Percentiles rank a stretch among this genome's conserved stretches.
Evolutionary conservation across 2,113 vertebrate species (phyloP).

Genomic region (Syrrhaptes paradoxus): DNA sequence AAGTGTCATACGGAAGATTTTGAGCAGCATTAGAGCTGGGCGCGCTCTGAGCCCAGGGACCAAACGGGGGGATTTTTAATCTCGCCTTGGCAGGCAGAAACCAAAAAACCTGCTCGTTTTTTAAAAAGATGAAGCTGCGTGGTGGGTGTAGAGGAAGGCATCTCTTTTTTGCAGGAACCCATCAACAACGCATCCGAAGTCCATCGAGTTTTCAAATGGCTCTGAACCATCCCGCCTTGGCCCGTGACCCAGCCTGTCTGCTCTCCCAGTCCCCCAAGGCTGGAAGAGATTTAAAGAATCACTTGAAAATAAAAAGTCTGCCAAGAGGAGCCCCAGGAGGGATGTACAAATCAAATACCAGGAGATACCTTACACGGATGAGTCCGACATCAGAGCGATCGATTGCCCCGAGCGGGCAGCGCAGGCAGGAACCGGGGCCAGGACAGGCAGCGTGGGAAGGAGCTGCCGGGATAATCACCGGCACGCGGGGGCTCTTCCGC

Average conservation of each 20-base stretch:
- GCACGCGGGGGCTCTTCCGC: neutral
- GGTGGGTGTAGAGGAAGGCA: neutral
- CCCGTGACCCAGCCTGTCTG: neutral
- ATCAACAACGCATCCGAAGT: fast-evolving
- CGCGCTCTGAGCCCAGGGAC: neutral
- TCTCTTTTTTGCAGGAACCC: neutral
- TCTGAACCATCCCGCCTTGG: neutral
- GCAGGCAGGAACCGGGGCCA: neutral
- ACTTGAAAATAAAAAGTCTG: neutral
- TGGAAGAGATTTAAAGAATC: neutral
- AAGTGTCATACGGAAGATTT: neutral
- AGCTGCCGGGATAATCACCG: neutral
- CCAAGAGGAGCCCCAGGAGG: neutral
- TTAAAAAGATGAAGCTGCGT: neutral
- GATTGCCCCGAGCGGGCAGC: neutral
- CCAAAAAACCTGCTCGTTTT: neutral
- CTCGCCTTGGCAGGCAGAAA: neutral
- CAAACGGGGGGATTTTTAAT: neutral
- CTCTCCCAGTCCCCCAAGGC: neutral
- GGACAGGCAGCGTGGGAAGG: neutral
- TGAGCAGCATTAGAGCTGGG: neutral
- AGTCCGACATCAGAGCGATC: fast-evolving
- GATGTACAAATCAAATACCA: neutral
- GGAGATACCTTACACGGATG: neutral
- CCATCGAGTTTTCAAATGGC: neutral